Percentiles rank a stretch among this genome's conserved stretches.
These are phyloP conservation scores for Sebastes reedi DNA, from an alignment of 2,797 vertebrate species.

Conservation along the genomic window DNA sequence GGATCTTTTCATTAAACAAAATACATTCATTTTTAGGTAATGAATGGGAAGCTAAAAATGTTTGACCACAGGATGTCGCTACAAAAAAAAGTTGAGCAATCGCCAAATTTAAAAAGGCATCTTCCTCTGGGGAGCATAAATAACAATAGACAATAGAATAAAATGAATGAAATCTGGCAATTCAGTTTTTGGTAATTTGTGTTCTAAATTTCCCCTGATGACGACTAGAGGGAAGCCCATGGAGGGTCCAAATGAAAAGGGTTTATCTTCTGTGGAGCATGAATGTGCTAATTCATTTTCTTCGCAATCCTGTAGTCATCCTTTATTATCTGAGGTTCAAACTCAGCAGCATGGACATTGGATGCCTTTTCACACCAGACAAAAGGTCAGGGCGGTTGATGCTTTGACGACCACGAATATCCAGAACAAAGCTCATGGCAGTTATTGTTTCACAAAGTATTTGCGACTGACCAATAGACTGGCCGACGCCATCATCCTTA, in stretches of 20 bases:
- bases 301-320: background rate
- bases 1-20: too few species aligned
- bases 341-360: background rate
- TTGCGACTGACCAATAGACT: background rate
- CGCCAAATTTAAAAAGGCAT: background rate
- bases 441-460: background rate
- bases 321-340: background rate
- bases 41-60: too few species aligned
- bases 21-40: too few species aligned
- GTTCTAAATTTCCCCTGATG: too few species aligned
- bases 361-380: background rate
- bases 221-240: too few species aligned
- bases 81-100: too few species aligned
- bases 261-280: background rate
- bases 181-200: background rate
- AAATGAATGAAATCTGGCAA: background rate
- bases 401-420: background rate
- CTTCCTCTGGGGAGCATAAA: background rate
- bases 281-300: background rate
- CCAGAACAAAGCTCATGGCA: background rate
- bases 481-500: background rate
- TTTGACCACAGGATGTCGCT: too few species aligned
- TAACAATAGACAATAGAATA: background rate
- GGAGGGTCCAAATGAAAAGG: too few species aligned
- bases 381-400: background rate